Evolutionary conservation across 1,140 invertebrate genomes (phyloP).

Genomic region (Mamestra configurata): DNA sequence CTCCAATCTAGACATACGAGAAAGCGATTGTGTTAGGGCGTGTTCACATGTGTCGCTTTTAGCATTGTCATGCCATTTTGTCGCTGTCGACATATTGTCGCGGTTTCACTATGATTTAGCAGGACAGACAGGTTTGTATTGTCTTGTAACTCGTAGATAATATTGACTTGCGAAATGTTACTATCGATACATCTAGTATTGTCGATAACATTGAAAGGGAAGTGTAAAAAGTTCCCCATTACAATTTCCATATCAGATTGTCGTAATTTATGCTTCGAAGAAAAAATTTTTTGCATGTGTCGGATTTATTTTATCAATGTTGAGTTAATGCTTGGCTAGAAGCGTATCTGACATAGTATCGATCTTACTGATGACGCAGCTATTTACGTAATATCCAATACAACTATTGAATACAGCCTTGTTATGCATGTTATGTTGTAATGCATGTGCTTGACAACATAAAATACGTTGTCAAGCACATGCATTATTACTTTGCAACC

Average conservation of each 20-base stretch:
- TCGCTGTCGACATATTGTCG: constrained; percentile 8
- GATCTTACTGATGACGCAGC: background rate
- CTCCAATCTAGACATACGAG: constrained; percentile 62
- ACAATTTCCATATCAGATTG: constrained; percentile 1
- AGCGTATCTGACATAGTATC: background rate
- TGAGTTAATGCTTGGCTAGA: background rate
- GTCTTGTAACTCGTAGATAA: constrained; percentile 18
- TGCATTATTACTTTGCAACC: background rate
- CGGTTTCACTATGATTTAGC: constrained; percentile 37
- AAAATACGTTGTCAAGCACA: constrained; percentile 11
- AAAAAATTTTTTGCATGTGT: background rate
- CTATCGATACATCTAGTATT: background rate
- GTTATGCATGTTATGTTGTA: no score
- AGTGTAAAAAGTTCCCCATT: background rate
- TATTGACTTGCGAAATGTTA: constrained; percentile 1
- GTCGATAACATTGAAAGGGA: background rate
- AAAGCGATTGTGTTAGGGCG: constrained; percentile 60
- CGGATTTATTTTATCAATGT: background rate
- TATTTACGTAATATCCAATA: background rate
- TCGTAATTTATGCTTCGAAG: background rate
- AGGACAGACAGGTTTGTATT: constrained; percentile 35
- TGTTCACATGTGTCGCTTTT: constrained; percentile 29
- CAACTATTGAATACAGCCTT: background rate
- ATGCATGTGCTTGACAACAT: background rate
- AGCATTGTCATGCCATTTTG: constrained; percentile 33